These are phyloP conservation scores for Drosophila simulans DNA, from an alignment of 1,140 invertebrate species.

Conservation along the genomic window DNA sequence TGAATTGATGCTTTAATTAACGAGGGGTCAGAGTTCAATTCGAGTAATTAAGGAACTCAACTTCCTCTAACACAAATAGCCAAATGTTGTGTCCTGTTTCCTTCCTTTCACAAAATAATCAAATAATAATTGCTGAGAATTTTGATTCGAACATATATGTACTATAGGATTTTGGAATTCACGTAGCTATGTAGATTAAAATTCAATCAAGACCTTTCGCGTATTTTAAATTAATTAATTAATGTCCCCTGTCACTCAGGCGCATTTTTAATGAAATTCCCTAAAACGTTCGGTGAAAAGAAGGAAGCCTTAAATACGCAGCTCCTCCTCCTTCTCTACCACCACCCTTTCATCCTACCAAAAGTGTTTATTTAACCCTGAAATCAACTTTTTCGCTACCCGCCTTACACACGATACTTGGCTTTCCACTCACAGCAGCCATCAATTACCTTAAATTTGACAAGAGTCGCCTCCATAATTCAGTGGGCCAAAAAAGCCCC, in stretches of 20 bases:
- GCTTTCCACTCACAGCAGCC: slow-evolving; percentile 30
- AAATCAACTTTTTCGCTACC: slow-evolving; percentile 23
- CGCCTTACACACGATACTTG: slow-evolving; percentile 33
- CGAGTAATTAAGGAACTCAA: slow-evolving; percentile 1
- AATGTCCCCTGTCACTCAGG: not conserved
- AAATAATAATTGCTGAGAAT: too few relatives aligned
- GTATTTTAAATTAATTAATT: not conserved
- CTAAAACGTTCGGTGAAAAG: too few relatives aligned
- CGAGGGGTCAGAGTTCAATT: not conserved
- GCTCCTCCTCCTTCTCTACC: not conserved
- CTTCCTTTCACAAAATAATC: not conserved
- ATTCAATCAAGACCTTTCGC: not conserved
- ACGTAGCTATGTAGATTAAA: not conserved
- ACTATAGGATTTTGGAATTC: too few relatives aligned
- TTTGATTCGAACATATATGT: too few relatives aligned
- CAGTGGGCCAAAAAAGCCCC: slow-evolving; percentile 51
- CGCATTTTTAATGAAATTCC: not conserved
- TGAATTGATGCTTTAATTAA: slow-evolving; percentile 32
- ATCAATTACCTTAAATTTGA: slow-evolving; percentile 66
- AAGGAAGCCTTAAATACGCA: not conserved
- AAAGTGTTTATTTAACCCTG: slow-evolving; percentile 6
- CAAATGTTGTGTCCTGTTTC: not conserved
- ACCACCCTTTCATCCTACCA: not conserved
- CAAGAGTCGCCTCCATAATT: slow-evolving; percentile 55
- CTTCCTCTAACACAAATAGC: not conserved